Evolutionary conservation across 2,797 vertebrate species (phyloP).

Genomic region (Danio albolineatus): DNA sequence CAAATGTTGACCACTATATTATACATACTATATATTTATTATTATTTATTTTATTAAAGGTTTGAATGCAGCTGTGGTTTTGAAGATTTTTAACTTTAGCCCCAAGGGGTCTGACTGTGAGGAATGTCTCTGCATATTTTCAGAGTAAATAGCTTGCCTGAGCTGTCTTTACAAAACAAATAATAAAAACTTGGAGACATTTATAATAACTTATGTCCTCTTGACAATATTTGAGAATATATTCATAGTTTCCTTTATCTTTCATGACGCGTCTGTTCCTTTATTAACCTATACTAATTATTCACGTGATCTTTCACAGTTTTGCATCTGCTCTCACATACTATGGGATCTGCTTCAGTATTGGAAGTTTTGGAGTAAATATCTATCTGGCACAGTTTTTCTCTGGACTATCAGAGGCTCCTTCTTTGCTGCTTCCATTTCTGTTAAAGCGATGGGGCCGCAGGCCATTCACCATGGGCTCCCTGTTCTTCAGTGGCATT

Average conservation of each 20-base stretch:
- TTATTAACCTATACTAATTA: background rate
- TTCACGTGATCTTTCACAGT: slow-evolving; percentile 58
- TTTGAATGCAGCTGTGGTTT: background rate
- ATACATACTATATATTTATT: too few species aligned
- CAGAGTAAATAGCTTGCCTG: background rate
- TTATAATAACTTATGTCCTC: background rate
- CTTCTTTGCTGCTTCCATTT: slow-evolving; percentile 73
- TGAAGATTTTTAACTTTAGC: background rate
- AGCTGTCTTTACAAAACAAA: background rate
- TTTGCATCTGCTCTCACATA: slow-evolving; percentile 72
- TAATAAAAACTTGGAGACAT: background rate
- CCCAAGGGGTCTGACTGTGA: background rate
- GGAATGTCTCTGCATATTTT: slow-evolving; percentile 38
- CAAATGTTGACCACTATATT: too few species aligned
- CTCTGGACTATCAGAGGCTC: slow-evolving; percentile 77
- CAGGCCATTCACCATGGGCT: slow-evolving; percentile 71
- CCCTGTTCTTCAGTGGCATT: slow-evolving; percentile 73
- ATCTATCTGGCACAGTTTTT: slow-evolving; percentile 79
- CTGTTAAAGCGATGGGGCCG: slow-evolving; percentile 70
- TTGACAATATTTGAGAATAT: background rate
- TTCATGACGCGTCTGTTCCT: background rate
- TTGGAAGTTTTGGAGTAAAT: slow-evolving; percentile 75
- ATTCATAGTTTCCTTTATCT: background rate
- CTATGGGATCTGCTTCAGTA: slow-evolving; percentile 79
- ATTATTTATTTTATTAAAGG: too few species aligned